A percentile compares a stretch with the other conserved stretches of the same genome.
These are phyloP conservation scores for Sardinella longiceps DNA, from an alignment of 2,797 vertebrate genomes.

Conservation along the genomic window DNA sequence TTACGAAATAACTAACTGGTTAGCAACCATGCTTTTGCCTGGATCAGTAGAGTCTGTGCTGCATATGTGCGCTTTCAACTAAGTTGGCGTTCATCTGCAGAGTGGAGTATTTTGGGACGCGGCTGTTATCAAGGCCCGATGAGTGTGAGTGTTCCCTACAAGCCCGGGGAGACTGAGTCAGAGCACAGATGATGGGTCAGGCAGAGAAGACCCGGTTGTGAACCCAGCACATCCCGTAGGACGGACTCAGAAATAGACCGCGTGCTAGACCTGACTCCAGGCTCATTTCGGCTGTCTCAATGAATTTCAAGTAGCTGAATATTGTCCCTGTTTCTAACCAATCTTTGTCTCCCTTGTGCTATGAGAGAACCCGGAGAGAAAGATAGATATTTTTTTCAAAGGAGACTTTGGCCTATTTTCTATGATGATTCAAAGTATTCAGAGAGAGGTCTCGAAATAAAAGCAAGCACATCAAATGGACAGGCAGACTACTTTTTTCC, in stretches of 20 bases:
- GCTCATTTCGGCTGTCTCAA: background rate
- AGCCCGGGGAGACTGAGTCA: background rate
- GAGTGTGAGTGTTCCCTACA: background rate
- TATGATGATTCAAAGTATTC: background rate
- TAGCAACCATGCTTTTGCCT: too few species aligned
- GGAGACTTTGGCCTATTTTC: background rate
- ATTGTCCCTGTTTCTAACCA: background rate
- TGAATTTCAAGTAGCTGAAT: background rate
- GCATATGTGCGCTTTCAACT: background rate
- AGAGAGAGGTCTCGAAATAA: background rate
- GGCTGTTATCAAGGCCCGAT: background rate
- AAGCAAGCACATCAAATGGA: background rate
- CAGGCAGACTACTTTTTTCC: background rate
- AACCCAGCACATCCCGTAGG: background rate
- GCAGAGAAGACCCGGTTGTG: background rate
- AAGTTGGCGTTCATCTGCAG: background rate
- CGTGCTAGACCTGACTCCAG: background rate
- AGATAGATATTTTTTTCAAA: background rate
- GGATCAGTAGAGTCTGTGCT: conserved; percentile 46
- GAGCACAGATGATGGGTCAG: background rate
- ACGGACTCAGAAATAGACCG: background rate
- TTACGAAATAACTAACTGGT: too few species aligned
- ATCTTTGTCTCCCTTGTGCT: background rate
- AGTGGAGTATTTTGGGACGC: background rate
- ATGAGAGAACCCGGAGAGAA: background rate